Evolutionary conservation across 2,113 vertebrate genomes (phyloP), one percentile per base, ranked within the genome.

Genomic region (Typhlomys cinereus): DNA sequence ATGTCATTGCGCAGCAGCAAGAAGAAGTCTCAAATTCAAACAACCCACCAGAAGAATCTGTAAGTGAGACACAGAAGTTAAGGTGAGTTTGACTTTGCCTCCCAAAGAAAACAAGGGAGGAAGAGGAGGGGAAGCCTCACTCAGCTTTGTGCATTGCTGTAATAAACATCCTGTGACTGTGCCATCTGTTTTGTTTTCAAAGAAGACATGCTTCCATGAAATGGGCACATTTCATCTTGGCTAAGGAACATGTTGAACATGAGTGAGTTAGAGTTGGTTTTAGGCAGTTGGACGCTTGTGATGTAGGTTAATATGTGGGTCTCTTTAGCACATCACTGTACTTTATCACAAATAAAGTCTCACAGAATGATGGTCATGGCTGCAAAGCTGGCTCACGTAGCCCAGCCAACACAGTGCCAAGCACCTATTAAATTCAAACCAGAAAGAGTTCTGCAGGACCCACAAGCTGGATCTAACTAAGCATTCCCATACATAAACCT

Each of bases 321-420:
- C 54, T n/a, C 78, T 50, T 85, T 54, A 84, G 34, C 31, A 48
- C 11, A 27, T 61, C 44, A 41, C 25, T 78, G 10, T 80, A 34
- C 20, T 52, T 15, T 4, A 61, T 75, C 70, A 54, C 44, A 84
- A 85, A 93, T 74, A 92, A 94, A 95, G 41, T 31, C 17, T 67
- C 90, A 9, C 2, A 86, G 44, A 52, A 67, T 57, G 34, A 52
- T 44, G 66, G 23, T 14, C 36, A 7, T 84, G 83, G 39, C 20
- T 85, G 4, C 4, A 82, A 71, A 71, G 5, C 39, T 79, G 92
- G 15, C 46, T 85, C 31, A 78, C 57, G 25, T 3, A 18, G 66
- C 50, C 41, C 3, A 52, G 64, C 29, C n/a, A n/a, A n/a, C 0
- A 2, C 59, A 73, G 29, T 9, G 59, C 18, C 73, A 31, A 71